Base-by-base conservation (phyloP, 2,888 invertebrate species). In the Leuctra nigra region DNA sequence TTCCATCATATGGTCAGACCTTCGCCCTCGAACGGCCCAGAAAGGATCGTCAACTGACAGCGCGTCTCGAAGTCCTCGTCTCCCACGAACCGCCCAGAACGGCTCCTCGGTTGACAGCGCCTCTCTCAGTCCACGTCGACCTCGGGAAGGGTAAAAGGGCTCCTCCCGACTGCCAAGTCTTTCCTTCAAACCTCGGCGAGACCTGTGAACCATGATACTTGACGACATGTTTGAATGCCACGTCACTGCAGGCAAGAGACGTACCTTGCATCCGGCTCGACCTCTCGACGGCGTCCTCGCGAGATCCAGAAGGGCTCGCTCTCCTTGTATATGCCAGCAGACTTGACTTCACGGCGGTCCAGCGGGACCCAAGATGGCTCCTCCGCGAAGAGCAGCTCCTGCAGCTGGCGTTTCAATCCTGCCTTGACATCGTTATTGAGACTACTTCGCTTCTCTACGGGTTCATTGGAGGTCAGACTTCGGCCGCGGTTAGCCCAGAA, bases 331-430 rank as follows among this genome's bases (percentile, higher is more conserved):
- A 50, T 16, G n/a, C 33, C 33, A 9, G 18, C 33, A 20, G 33
- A 18, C 4, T 11, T 29, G 6, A 16, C 33, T 6, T 55, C 53
- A 3, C 59, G 41, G 13, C 59, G 29, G 16, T 57, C 48, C 39
- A 79, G 72, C 55, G 78, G 61, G 63, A 80, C 72, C 68, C 75
- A 81, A 58, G 71, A 72, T 0, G 81, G 81, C 65, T 80, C 75
- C 20, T 80, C 77, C 1, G 74, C 80, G 61, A 68, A 78, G 35
- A 80, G 70, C 62, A 70, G 70, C 39, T 72, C 74, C 55, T 75
- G 14, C 2, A 20, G 4, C 7, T 29, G 6, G 7, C 6, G 7
- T 33, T 48, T 48, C 18, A 14, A 24, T 22, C n/a, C 33, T 48
- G 7, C 29, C 11, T 29, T 29, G 7, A 11, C 29, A n/a, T 56